Conservation (phyloP, 2,888 invertebrate species). For the Scaptomyza tumidula region DNA sequence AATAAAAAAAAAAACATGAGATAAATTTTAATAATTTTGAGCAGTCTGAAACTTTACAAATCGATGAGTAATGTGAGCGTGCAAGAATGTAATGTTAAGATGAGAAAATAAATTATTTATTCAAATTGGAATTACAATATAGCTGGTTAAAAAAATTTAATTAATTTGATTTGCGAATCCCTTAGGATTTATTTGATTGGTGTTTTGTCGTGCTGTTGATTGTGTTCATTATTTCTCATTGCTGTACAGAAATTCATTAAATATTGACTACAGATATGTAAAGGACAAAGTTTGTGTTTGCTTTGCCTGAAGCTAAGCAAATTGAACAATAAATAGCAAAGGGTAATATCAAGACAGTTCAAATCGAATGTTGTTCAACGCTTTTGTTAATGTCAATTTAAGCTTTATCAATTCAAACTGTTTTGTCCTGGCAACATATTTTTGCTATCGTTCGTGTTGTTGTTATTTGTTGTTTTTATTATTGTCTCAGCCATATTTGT, state of each 20-base stretch:
- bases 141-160: constrained; percentile 35
- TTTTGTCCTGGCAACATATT: constrained; percentile 9
- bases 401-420: constrained; percentile 33
- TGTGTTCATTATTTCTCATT: constrained; percentile 47
- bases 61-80: no score
- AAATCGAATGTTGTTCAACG: constrained; percentile 27
- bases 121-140: constrained; percentile 9
- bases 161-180: constrained; percentile 39
- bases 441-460: constrained; percentile 5
- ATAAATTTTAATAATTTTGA: no score
- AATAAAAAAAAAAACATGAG: no score
- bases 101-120: constrained; percentile 26
- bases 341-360: constrained; percentile 23
- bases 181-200: constrained; percentile 32
- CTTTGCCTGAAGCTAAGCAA: constrained; percentile 22
- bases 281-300: background rate
- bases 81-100: constrained; percentile 7
- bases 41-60: no score
- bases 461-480: constrained; percentile 26
- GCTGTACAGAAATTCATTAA: constrained; percentile 56
- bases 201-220: constrained; percentile 29
- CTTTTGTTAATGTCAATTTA: constrained; percentile 61
- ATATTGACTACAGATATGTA: constrained; percentile 59
- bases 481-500: constrained; percentile 37
- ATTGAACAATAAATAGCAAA: constrained; percentile 49